Evolutionary conservation across 2,113 vertebrate genomes (phyloP).

Genomic region (Lagopus leucura): DNA sequence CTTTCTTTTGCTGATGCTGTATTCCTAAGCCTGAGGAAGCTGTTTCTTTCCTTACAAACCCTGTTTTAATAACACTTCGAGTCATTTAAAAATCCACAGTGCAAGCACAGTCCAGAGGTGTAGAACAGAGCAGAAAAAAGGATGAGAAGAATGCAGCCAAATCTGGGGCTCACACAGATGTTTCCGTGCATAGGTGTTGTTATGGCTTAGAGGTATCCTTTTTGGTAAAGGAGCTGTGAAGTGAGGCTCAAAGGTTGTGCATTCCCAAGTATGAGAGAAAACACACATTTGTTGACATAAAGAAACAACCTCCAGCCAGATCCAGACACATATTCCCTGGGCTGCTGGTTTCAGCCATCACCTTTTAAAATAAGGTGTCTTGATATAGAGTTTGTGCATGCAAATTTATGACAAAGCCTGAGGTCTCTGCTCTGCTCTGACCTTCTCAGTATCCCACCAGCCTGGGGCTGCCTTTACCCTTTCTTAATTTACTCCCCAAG

Average conservation of each 20-base stretch:
- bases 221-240: neutral
- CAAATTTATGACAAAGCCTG: neutral
- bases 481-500: neutral
- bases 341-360: neutral
- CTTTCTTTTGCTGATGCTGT: conserved; percentile 53
- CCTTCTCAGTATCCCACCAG: neutral
- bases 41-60: conserved; percentile 39
- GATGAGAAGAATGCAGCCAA: neutral
- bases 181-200: conserved; percentile 7
- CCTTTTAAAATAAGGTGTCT: neutral
- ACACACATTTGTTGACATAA: neutral
- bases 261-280: neutral
- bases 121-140: neutral
- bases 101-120: neutral
- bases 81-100: conserved; percentile 14
- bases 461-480: neutral
- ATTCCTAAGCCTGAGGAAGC: conserved; percentile 6
- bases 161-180: neutral
- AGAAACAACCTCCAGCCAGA: neutral
- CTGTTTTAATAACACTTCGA: conserved; percentile 40
- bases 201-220: neutral
- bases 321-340: neutral
- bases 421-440: neutral
- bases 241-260: neutral
- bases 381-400: neutral